A percentile compares a stretch with the other conserved stretches of the same genome.
These are phyloP conservation scores for Diceros bicornis DNA, from an alignment of 2,797 vertebrate genomes.

Conservation along the genomic window DNA sequence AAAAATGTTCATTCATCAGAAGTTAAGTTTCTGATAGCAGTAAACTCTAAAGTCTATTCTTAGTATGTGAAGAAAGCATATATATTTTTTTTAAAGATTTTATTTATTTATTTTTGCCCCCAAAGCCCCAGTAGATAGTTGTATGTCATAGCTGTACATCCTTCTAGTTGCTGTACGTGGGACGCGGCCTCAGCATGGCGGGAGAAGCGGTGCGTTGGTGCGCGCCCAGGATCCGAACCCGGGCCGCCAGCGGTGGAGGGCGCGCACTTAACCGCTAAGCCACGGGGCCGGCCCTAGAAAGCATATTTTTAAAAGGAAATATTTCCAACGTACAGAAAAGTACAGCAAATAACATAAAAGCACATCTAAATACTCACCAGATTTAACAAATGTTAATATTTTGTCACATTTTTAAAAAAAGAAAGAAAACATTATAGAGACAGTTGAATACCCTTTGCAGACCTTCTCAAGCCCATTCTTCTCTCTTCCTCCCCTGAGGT, in stretches of 20 bases:
- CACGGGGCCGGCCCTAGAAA: too few relatives aligned
- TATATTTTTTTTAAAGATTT: too few relatives aligned
- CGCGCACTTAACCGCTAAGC: too few relatives aligned
- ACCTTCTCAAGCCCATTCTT: not conserved
- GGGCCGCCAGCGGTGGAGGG: too few relatives aligned
- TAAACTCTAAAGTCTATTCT: not conserved
- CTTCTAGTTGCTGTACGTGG: too few relatives aligned
- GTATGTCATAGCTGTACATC: too few relatives aligned
- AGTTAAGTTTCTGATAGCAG: not conserved
- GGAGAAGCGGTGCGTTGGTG: too few relatives aligned
- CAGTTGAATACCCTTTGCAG: not conserved
- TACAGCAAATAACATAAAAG: not conserved
- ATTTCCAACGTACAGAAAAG: not conserved
- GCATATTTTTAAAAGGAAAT: not conserved
- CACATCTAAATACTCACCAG: not conserved
- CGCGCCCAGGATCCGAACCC: too few relatives aligned
- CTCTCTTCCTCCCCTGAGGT: not conserved
- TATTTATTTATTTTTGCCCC: too few relatives aligned
- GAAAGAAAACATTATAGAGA: not conserved
- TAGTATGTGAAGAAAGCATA: not conserved
- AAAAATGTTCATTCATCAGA: slow-evolving; percentile 3
- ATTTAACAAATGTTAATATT: slow-evolving; percentile 40
- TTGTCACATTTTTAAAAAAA: not conserved
- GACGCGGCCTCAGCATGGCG: too few relatives aligned
- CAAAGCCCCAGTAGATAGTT: too few relatives aligned